Percentiles rank a stretch among this genome's conserved stretches.
These are phyloP conservation scores for Misgurnus mizolepis DNA, from an alignment of 2,113 vertebrate genomes.

Conservation along the genomic window DNA sequence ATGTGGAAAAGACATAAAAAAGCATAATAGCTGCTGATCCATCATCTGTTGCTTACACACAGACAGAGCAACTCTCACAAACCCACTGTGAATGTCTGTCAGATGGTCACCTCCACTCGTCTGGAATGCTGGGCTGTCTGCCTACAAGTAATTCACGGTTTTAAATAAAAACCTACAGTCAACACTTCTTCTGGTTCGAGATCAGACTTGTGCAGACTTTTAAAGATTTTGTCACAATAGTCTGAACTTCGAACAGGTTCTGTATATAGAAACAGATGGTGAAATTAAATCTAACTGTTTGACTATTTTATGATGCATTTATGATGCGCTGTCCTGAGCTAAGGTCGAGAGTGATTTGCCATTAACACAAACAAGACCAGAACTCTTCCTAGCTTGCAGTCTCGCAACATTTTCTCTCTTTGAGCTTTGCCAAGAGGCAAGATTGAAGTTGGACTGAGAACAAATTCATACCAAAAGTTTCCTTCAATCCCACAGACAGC, in stretches of 20 bases:
- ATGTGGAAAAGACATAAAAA: background rate
- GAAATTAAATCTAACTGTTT: background rate
- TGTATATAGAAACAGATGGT: background rate
- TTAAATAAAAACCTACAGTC: background rate
- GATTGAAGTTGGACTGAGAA: background rate
- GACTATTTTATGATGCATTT: conserved; percentile 14
- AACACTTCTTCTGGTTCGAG: background rate
- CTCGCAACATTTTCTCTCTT: background rate
- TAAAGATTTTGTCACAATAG: conserved; percentile 75
- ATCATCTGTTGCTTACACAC: conserved; percentile 7
- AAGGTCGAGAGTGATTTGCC: conserved; percentile 4
- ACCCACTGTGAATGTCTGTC: background rate
- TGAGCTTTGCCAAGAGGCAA: background rate
- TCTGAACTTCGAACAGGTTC: background rate
- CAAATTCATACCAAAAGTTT: background rate
- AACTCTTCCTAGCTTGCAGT: background rate
- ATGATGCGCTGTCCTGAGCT: background rate
- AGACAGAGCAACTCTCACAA: background rate
- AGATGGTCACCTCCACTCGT: conserved; percentile 5
- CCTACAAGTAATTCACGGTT: background rate
- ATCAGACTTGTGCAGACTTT: conserved; percentile 45
- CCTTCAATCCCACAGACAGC: conserved; percentile 2
- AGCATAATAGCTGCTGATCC: background rate
- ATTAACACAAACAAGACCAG: background rate
- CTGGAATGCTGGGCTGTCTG: conserved; percentile 20